A percentile compares a stretch with the other conserved stretches of the same genome.
Conservation (phyloP, 2,113 vertebrate species). For the Conger conger region DNA sequence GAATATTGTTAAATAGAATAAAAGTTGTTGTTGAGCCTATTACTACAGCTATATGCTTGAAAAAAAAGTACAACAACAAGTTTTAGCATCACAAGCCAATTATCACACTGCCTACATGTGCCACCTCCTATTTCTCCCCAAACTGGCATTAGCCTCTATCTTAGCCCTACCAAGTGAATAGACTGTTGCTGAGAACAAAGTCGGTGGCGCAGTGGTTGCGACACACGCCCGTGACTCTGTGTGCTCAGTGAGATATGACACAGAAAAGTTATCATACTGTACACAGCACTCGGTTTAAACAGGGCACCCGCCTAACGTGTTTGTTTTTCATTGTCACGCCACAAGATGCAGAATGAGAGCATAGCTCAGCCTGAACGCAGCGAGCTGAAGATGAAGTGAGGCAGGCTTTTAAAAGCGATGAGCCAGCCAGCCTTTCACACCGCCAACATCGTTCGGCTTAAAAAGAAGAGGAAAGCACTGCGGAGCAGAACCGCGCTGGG, state of each 20-base stretch:
- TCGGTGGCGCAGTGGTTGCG: background rate
- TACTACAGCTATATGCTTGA: background rate
- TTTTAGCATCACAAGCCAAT: slow-evolving; percentile 4
- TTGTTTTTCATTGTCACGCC: slow-evolving; percentile 8
- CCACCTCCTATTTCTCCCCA: background rate
- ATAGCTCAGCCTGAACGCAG: background rate
- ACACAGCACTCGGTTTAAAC: background rate
- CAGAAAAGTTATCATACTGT: background rate
- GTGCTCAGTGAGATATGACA: background rate
- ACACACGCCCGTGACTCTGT: background rate
- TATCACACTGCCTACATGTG: background rate
- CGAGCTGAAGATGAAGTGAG: background rate
- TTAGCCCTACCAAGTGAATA: background rate
- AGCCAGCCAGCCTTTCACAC: background rate
- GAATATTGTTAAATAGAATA: too few relatives aligned
- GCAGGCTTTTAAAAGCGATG: background rate
- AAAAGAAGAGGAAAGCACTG: background rate
- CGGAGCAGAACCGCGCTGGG: background rate
- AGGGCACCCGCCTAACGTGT: background rate
- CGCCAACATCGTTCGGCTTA: background rate
- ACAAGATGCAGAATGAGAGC: background rate
- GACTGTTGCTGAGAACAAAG: background rate
- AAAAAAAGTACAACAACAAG: background rate
- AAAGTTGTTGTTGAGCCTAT: background rate
- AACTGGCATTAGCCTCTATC: background rate